These are phyloP conservation scores for Eurytemora carolleeae DNA, from an alignment of 1,140 invertebrate species.

Conservation along the genomic window DNA sequence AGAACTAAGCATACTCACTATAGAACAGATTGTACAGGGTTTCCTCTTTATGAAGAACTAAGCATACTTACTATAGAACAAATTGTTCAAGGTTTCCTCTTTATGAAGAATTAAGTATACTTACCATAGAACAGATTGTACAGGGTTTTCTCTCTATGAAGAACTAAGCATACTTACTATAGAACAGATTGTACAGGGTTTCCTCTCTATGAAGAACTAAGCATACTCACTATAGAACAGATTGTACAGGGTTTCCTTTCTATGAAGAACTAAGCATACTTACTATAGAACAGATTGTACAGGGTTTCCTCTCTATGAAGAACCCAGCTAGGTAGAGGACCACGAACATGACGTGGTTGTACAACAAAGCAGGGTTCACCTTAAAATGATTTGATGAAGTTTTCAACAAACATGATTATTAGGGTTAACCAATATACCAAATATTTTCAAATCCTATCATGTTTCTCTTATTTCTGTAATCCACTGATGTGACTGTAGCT, in stretches of 20 bases:
- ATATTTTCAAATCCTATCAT: background rate
- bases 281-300: slow-evolving; percentile 72
- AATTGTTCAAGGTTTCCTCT: too few species aligned
- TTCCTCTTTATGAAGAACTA: too few species aligned
- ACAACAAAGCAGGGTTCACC: slow-evolving; percentile 69
- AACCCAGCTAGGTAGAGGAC: slow-evolving; percentile 50
- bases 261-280: too few species aligned
- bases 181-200: too few species aligned
- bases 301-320: slow-evolving; percentile 85
- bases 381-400: background rate
- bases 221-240: slow-evolving; percentile 55
- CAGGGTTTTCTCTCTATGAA: too few species aligned
- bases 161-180: too few species aligned
- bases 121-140: too few species aligned
- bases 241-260: slow-evolving; percentile 91
- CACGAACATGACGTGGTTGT: slow-evolving; percentile 93
- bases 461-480: background rate
- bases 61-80: too few species aligned
- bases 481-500: background rate
- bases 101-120: too few species aligned
- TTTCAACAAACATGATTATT: background rate
- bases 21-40: too few species aligned
- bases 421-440: background rate
- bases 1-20: too few species aligned
- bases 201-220: too few species aligned